A percentile compares a stretch with the other conserved stretches of the same genome.
These are phyloP conservation scores for Eunapius fragilis DNA, from an alignment of 37 sponge, comb jelly and placozoan genomes.

Conservation along the genomic window DNA sequence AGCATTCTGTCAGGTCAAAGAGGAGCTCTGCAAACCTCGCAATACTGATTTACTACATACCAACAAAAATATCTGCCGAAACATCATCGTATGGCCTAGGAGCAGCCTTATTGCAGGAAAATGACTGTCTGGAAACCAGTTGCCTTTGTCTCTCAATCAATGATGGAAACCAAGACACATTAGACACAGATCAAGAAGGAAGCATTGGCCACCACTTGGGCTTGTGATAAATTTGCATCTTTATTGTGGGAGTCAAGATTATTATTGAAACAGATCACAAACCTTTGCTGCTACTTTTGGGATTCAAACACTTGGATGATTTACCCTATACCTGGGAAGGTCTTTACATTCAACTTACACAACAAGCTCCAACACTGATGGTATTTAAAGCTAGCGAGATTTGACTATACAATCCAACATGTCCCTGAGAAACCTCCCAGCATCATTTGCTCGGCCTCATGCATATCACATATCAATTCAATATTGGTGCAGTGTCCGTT, in stretches of 20 bases:
- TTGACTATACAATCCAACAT: slow-evolving; percentile 1
- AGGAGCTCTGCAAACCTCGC: slow-evolving; percentile 4
- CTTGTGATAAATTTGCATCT: background rate
- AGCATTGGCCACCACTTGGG: too few species aligned
- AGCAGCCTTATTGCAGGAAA: slow-evolving; percentile 7
- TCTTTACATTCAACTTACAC: too few species aligned
- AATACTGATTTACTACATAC: background rate
- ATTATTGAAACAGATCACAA: slow-evolving; percentile 44
- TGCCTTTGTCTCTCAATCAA: slow-evolving; percentile 7
- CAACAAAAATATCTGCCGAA: slow-evolving; percentile 12
- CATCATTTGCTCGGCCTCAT: background rate
- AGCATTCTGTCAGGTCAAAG: slow-evolving; percentile 5
- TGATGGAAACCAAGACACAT: slow-evolving; percentile 21
- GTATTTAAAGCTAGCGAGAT: background rate
- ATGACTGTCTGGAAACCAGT: too few species aligned
- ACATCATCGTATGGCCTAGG: slow-evolving; percentile 30
- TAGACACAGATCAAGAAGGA: slow-evolving; percentile 60
- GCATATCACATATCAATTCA: too few species aligned
- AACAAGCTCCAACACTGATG: background rate
- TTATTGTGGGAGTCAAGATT: slow-evolving; percentile 5
- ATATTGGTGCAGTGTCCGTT: too few species aligned
- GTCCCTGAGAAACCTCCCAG: slow-evolving; percentile 2
- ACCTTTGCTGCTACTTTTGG: slow-evolving; percentile 34
- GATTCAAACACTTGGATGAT: slow-evolving; percentile 8
- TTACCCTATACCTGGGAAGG: too few species aligned